Conservation (phyloP, 1,140 invertebrate genomes). For the Hypsibius dujardini region DNA sequence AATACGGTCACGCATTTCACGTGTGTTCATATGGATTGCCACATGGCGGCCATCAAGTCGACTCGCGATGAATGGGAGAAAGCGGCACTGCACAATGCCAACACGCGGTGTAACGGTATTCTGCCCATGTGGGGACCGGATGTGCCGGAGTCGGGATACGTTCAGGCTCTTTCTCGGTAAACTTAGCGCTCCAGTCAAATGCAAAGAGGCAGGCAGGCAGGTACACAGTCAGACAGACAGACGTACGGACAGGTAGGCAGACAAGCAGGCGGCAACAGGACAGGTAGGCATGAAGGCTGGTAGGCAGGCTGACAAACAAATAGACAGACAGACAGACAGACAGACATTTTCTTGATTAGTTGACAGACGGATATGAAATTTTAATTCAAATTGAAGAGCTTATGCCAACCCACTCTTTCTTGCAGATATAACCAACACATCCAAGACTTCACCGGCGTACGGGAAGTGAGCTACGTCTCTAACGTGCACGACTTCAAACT, state of each 20-base stretch:
- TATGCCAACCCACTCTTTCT: too few species aligned
- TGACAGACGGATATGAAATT: too few species aligned
- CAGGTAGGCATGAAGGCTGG: too few species aligned
- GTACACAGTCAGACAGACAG: too few species aligned
- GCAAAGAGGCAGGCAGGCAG: too few species aligned
- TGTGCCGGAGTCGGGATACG: slow-evolving; percentile 82
- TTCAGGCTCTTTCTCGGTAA: not conserved
- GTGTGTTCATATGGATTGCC: slow-evolving; percentile 91
- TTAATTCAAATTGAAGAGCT: too few species aligned
- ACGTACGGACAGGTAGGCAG: too few species aligned
- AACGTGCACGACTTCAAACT: slow-evolving; percentile 86
- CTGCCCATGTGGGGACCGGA: slow-evolving; percentile 87
- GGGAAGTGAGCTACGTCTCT: slow-evolving; percentile 61
- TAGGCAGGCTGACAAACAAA: too few species aligned
- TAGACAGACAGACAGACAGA: too few species aligned
- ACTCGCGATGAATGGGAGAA: slow-evolving; percentile 88
- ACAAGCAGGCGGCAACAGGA: too few species aligned
- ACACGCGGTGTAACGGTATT: slow-evolving; percentile 87
- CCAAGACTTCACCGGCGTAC: slow-evolving; percentile 30
- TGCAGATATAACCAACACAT: slow-evolving; percentile 27
- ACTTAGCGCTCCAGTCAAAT: too few species aligned
- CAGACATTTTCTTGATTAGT: too few species aligned
- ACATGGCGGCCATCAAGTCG: slow-evolving; percentile 76
- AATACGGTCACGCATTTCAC: slow-evolving; percentile 95
- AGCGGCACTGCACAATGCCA: slow-evolving; percentile 88